Percentiles rank a stretch among this genome's conserved stretches.
Conservation (phyloP, 2,113 vertebrate species). For the Microcebus murinus region DNA sequence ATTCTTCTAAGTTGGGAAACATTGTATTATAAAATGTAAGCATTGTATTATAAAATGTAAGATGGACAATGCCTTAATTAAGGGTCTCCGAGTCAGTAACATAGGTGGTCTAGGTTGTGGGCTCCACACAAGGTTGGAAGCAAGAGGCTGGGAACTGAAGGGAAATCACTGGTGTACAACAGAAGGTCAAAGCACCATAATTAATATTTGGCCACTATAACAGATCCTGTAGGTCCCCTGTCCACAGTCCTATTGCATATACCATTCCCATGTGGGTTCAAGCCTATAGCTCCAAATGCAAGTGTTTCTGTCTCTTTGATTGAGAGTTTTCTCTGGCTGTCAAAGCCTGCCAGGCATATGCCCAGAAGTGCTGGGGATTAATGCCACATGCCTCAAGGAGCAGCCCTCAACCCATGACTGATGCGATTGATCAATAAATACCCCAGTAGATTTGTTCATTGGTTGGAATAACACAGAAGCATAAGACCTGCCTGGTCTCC, state of each 20-base stretch:
- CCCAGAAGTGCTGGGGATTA: neutral
- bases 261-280: accelerated
- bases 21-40: neutral
- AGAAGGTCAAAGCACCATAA: neutral
- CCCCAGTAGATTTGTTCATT: neutral
- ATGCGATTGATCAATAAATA: neutral
- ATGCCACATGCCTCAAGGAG: neutral
- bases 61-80: neutral
- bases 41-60: neutral
- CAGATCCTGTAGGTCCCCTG: neutral
- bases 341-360: neutral
- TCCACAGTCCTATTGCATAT: neutral
- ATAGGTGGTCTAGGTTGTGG: neutral
- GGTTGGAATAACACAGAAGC: neutral
- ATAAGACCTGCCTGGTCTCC: neutral
- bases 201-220: neutral
- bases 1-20: neutral
- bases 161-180: too few species aligned
- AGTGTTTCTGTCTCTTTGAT: neutral
- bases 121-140: accelerated
- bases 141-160: neutral
- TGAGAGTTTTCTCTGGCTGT: neutral
- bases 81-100: neutral
- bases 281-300: neutral
- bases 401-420: neutral